These are phyloP conservation scores for Callopanchax toddi DNA, from an alignment of 2,113 vertebrate species.

Conservation along the genomic window DNA sequence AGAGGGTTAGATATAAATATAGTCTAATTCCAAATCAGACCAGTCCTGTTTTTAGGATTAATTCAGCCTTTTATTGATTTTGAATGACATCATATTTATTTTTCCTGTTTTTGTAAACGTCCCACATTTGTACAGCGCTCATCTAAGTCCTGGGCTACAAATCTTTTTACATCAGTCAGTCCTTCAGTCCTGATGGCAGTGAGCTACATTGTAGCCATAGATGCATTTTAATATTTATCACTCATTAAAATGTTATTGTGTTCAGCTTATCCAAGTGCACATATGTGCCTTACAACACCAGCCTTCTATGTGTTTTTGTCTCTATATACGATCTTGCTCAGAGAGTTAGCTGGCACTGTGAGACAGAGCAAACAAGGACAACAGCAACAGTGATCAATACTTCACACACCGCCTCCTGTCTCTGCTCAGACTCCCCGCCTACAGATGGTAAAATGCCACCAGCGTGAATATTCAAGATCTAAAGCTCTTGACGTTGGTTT, in stretches of 20 bases:
- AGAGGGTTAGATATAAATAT: no score
- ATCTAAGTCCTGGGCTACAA: no score
- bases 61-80: neutral
- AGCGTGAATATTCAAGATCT: slow-evolving; percentile 71
- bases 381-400: slow-evolving; percentile 65
- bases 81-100: neutral
- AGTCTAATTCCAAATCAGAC: no score
- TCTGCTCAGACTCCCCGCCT: slow-evolving; percentile 62
- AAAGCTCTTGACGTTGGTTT: slow-evolving; percentile 65
- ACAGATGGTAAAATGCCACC: slow-evolving; percentile 72
- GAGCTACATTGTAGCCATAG: no score
- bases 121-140: no score
- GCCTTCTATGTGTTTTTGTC: slow-evolving; percentile 11
- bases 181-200: no score
- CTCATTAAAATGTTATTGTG: slow-evolving; percentile 3
- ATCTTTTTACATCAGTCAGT: no score
- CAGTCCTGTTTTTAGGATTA: no score
- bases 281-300: slow-evolving; percentile 8
- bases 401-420: slow-evolving; percentile 61
- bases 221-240: neutral
- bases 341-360: slow-evolving; percentile 32
- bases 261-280: slow-evolving; percentile 20
- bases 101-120: neutral
- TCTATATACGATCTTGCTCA: slow-evolving; percentile 28
- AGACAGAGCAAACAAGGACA: slow-evolving; percentile 67